Base-by-base conservation (phyloP, 1,140 invertebrate genomes). In the Polypedilum pembai region DNA sequence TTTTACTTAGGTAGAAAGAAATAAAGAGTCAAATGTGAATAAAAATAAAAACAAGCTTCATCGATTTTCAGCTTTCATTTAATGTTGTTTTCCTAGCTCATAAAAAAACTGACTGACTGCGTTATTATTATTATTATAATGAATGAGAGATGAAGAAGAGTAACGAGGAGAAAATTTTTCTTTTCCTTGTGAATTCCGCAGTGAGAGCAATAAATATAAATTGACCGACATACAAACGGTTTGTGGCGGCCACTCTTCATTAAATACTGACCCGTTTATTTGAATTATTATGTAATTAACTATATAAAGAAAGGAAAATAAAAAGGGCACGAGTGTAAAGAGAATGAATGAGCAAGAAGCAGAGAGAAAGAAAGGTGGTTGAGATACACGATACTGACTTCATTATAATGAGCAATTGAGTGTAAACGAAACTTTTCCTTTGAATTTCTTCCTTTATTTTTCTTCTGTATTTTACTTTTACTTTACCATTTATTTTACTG, bases 191-290 rank as follows among this genome's bases (percentile, higher is more conserved):
- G 12, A n/a, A 12, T n/a, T 56, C 12, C 45, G n/a, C 45, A 15
- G 45, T 15, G 24, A 33, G 24, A 10, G 45, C 45, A 56, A 56
- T 56, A 56, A 56, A 56, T n/a, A 56, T 56, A 56, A 56, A 56
- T 56, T n/a, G 8, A 56, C 45, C 45, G n/a, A n/a, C 45, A 56
- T 56, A n/a, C n/a, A 33, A 33, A n/a, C 45, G n/a, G 12, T 56
- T 56, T 15, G 45, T 4, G n/a, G n/a, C n/a, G 45, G 12, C 45
- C 45, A 15, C 45, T 56, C 45, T 56, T 56, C 45, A 56, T 56
- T 56, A 56, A 56, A 56, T 56, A 56, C 45, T 56, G 45, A 56
- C 45, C 15, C 45, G 45, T 56, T 56, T 56, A 56, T 56, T 56
- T 56, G 45, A 56, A n/a, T 56, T 56, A 56, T 56, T 56, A 12